A percentile compares a stretch with the other conserved stretches of the same genome.
phyloP scores from a whole-genome alignment of 2,113 vertebrate species.

The Dromiciops gliroides region DNA sequence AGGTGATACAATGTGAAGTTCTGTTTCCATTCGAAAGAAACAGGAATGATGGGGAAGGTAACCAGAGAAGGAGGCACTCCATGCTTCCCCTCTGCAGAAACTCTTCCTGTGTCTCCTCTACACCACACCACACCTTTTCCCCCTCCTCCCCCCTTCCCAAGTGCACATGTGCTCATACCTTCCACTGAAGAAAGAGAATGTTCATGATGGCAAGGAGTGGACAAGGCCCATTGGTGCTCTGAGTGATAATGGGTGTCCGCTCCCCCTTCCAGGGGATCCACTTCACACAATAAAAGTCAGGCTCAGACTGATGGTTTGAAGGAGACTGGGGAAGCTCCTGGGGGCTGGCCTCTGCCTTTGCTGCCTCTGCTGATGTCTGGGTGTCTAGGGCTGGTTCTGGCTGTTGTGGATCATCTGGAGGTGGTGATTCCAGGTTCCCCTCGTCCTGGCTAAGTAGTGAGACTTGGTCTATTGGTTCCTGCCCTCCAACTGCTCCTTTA shows the following conservation, averaged over 20 bases:
- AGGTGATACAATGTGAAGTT: conserved; percentile 13
- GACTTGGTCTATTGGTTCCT: background rate
- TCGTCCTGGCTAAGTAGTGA: background rate
- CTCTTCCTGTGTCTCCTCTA: background rate
- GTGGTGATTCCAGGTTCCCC: conserved; percentile 28
- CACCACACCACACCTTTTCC: too few species aligned
- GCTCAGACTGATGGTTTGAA: conserved; percentile 52
- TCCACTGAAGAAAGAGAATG: conserved; percentile 93
- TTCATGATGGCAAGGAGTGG: conserved; percentile 97
- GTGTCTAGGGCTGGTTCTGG: background rate
- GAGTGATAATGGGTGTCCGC: conserved; percentile 91
- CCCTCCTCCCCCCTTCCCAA: too few species aligned
- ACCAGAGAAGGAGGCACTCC: background rate
- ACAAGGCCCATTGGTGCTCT: conserved; percentile 95
- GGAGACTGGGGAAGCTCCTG: conserved; percentile 56
- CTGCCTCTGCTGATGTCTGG: conserved; percentile 36
- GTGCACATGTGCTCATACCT: conserved; percentile 81
- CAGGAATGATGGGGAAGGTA: background rate
- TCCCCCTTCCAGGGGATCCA: conserved; percentile 97
- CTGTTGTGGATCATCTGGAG: background rate
- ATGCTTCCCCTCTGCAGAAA: background rate
- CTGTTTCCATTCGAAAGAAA: conserved; percentile 10
- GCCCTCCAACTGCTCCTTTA: background rate
- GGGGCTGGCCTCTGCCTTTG: accelerated
- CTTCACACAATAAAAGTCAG: conserved; percentile 91